A percentile compares a stretch with the other conserved stretches of the same genome.
phyloP scores from a whole-genome alignment of 2,113 vertebrate genomes.

The Sinocyclocheilus rhinocerous region DNA sequence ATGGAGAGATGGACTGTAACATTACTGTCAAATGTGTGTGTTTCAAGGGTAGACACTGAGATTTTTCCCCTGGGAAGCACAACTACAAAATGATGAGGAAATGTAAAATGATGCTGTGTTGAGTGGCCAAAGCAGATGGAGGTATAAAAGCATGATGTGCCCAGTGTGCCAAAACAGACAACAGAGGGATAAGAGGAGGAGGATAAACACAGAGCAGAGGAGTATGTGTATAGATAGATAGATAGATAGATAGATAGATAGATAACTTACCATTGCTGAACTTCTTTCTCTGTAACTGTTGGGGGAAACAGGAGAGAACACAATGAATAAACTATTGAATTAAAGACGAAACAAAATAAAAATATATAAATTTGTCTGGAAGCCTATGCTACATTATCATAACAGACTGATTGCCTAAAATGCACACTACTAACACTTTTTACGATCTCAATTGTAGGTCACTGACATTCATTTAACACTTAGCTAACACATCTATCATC shows the following conservation, averaged over 20 bases:
- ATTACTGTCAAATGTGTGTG: neutral
- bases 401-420: neutral
- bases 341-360: neutral
- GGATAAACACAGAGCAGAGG: neutral
- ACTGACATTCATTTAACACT: neutral
- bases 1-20: neutral
- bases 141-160: neutral
- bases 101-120: constrained; percentile 24
- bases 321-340: neutral
- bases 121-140: constrained; percentile 14
- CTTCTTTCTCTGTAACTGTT: constrained; percentile 46
- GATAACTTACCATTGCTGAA: constrained; percentile 38
- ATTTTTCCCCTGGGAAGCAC: neutral
- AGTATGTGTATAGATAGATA: neutral
- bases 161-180: constrained; percentile 6
- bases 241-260: neutral
- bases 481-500: neutral
- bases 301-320: neutral
- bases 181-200: neutral
- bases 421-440: neutral
- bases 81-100: constrained; percentile 14
- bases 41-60: neutral
- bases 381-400: neutral
- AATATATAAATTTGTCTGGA: neutral
- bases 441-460: neutral